Conservation (phyloP, 2,888 invertebrate genomes). For the Chrysolina haemoptera region DNA sequence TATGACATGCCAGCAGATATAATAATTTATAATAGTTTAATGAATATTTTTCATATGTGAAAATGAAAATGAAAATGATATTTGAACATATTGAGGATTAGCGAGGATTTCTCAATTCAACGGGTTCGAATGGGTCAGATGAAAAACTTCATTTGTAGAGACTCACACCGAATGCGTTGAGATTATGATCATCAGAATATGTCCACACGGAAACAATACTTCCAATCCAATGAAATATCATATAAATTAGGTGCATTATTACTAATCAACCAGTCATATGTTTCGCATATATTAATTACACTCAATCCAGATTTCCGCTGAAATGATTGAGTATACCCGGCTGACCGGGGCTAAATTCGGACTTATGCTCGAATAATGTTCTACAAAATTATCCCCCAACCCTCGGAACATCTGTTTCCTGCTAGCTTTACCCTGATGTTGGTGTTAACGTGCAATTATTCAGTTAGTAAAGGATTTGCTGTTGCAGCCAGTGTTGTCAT, state of each 20-base stretch:
- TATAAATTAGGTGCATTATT: neutral
- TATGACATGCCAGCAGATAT: too few species aligned
- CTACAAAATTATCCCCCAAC: conserved; percentile 41
- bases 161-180: too few species aligned
- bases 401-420: conserved; percentile 38
- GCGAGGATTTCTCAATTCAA: too few species aligned
- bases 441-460: conserved; percentile 21
- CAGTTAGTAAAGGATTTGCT: neutral
- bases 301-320: conserved; percentile 41
- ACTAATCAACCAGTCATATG: conserved; percentile 1
- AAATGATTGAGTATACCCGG: conserved; percentile 50
- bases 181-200: too few species aligned
- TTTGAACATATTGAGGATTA: too few species aligned
- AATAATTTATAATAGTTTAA: too few species aligned
- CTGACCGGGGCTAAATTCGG: conserved; percentile 42
- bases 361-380: conserved; percentile 47
- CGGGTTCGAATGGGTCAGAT: too few species aligned
- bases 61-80: too few species aligned
- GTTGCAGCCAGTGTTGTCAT: neutral
- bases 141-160: too few species aligned
- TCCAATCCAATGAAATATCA: neutral
- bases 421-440: neutral
- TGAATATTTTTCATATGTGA: too few species aligned
- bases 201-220: too few species aligned
- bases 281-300: conserved; percentile 29